These are phyloP conservation scores for Erithacus rubecula DNA, from an alignment of 2,797 vertebrate genomes.

Conservation along the genomic window DNA sequence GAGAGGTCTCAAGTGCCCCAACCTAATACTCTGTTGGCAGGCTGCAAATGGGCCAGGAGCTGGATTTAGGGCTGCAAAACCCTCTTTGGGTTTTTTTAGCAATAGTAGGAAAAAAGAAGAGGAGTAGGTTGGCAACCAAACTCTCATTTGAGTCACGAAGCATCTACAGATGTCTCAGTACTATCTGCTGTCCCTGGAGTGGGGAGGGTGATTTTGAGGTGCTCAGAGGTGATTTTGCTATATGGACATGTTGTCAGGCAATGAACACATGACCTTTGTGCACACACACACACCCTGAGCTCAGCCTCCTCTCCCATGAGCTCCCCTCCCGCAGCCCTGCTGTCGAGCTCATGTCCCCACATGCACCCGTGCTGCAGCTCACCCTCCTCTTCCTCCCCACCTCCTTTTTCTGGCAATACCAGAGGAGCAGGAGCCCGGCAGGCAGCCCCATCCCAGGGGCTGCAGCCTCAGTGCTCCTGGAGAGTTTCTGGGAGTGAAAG, in stretches of 20 bases:
- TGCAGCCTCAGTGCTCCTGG: background rate
- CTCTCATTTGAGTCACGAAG: background rate
- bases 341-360: background rate
- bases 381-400: background rate
- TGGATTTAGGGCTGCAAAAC: background rate
- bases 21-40: background rate
- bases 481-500: background rate
- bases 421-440: background rate
- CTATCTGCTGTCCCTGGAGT: background rate
- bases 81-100: background rate
- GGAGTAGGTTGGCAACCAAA: background rate
- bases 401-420: background rate
- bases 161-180: background rate
- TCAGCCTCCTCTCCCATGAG: background rate
- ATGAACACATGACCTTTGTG: background rate
- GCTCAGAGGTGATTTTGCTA: background rate
- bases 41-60: background rate
- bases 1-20: background rate
- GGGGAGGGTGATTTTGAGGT: background rate
- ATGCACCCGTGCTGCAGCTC: background rate
- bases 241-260: fast-evolving
- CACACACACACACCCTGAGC: fast-evolving
- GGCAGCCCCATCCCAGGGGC: background rate
- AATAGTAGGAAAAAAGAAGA: background rate
- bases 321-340: background rate